Evolutionary conservation across 2,797 vertebrate genomes (phyloP).

Genomic region (Menidia menidia): DNA sequence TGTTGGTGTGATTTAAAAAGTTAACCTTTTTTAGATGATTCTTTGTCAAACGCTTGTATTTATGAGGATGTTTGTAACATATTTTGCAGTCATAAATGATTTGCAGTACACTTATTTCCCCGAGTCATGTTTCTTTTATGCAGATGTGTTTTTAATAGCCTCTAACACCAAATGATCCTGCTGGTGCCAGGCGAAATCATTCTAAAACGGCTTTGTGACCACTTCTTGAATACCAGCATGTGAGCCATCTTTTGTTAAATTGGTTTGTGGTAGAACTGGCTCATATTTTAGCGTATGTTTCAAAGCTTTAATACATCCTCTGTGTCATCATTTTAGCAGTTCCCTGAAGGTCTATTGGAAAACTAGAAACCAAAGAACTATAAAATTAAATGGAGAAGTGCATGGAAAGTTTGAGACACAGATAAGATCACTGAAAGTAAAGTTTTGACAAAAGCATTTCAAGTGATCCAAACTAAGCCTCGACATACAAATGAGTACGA

Average conservation of each 20-base stretch:
- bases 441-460: too few relatives aligned
- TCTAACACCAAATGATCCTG: background rate
- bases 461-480: too few relatives aligned
- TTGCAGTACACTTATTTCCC: conserved; percentile 58
- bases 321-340: background rate
- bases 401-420: too few relatives aligned
- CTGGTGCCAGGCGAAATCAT: background rate
- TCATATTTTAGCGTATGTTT: background rate
- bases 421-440: too few relatives aligned
- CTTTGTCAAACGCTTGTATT: conserved; percentile 85
- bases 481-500: too few relatives aligned
- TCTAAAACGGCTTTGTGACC: background rate
- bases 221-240: background rate
- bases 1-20: conserved; percentile 60
- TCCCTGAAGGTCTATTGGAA: background rate
- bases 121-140: conserved; percentile 3
- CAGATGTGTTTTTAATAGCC: background rate
- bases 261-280: background rate
- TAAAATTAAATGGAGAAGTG: too few relatives aligned
- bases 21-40: conserved; percentile 69
- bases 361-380: background rate
- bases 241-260: background rate
- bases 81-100: conserved; percentile 81
- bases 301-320: too few relatives aligned
- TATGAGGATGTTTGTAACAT: conserved; percentile 83